A percentile compares a stretch with the other conserved stretches of the same genome.
Evolutionary conservation across 2,113 vertebrate species (phyloP).

Genomic region (Hepsetus odoe): DNA sequence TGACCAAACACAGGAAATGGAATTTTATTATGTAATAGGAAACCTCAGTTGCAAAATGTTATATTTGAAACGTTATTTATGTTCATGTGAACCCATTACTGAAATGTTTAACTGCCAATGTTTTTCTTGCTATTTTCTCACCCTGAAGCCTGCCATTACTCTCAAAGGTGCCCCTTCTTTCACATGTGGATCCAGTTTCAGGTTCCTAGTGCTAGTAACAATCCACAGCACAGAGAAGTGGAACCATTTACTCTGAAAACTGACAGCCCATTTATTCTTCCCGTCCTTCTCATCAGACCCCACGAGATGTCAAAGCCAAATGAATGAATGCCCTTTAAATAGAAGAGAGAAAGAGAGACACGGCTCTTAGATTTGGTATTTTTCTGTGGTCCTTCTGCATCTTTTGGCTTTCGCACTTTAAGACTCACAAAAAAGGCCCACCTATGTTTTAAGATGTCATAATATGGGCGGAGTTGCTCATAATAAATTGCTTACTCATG

Average conservation of each 20-base stretch:
- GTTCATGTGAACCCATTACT: neutral
- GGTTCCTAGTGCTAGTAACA: neutral
- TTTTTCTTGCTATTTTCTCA: neutral
- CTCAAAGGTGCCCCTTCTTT: neutral
- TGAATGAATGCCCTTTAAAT: neutral
- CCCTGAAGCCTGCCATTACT: neutral
- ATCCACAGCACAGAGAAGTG: neutral
- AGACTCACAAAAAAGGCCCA: conserved; percentile 18
- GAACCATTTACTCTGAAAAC: neutral
- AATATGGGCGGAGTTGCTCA: conserved; percentile 22
- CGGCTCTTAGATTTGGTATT: too few relatives aligned
- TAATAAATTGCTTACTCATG: conserved; percentile 2
- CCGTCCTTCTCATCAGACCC: neutral
- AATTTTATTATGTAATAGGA: conserved; percentile 15
- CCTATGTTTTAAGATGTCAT: conserved; percentile 24
- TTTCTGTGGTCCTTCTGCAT: conserved; percentile 34
- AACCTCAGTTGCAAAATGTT: neutral
- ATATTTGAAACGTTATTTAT: neutral
- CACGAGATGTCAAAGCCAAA: neutral
- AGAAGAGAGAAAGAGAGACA: conserved; percentile 19
- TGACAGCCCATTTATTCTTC: neutral
- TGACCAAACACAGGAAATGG: conserved; percentile 7
- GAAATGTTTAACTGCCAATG: neutral
- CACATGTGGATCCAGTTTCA: neutral
- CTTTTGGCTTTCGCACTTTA: conserved; percentile 11